Evolutionary conservation across 2,113 vertebrate genomes (phyloP).

Genomic region (Phaetusa simplex): DNA sequence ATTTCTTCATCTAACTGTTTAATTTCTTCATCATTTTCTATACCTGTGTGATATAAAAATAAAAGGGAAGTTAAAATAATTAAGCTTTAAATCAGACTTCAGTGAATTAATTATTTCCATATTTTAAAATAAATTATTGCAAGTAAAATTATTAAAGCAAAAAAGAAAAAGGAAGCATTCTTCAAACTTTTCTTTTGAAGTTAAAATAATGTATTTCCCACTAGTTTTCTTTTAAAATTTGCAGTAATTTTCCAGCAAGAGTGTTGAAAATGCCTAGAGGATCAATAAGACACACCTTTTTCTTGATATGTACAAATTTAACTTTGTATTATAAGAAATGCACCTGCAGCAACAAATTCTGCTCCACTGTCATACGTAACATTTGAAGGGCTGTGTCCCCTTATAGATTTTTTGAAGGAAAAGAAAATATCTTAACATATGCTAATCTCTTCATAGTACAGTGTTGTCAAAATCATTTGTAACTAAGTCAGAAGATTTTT

Average conservation of each 20-base stretch:
- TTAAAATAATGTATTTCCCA: not conserved
- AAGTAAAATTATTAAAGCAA: not conserved
- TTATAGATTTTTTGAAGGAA: not conserved
- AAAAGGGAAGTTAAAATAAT: constrained; percentile 26
- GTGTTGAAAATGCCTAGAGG: not conserved
- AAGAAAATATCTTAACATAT: not conserved
- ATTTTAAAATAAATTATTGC: constrained; percentile 25
- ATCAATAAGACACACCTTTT: not conserved
- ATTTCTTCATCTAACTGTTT: constrained; percentile 99
- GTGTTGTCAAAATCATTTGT: not conserved
- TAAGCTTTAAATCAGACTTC: not conserved
- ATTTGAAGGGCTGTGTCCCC: not conserved
- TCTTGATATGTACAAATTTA: not conserved
- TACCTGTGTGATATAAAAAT: constrained; percentile 74
- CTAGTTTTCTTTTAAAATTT: not conserved
- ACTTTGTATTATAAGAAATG: not conserved
- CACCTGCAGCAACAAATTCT: not conserved
- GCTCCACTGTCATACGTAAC: not conserved
- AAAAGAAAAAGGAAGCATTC: not conserved
- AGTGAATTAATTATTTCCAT: not conserved
- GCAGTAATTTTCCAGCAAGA: not conserved
- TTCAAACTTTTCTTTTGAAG: not conserved
- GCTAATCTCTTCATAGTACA: not conserved
- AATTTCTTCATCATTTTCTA: constrained; percentile 97
- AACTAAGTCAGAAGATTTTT: not conserved